These are phyloP conservation scores for Falco rusticolus DNA, from an alignment of 2,797 vertebrate species.

Conservation along the genomic window DNA sequence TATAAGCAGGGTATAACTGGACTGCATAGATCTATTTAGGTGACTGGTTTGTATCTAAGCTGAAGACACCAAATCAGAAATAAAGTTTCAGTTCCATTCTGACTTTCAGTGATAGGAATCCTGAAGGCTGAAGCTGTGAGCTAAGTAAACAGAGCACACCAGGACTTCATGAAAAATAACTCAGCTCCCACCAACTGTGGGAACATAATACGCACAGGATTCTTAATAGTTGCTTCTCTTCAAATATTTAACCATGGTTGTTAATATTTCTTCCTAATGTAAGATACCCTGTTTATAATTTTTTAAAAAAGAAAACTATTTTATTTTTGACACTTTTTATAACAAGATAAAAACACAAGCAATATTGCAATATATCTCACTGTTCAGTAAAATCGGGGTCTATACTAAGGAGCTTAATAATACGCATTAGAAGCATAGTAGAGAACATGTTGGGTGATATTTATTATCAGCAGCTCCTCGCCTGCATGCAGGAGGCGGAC, in stretches of 20 bases:
- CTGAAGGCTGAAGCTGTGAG: neutral
- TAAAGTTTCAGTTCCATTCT: neutral
- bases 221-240: neutral
- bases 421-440: rapidly evolving
- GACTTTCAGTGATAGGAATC: neutral
- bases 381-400: neutral
- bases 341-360: neutral
- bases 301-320: neutral
- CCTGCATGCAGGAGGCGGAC: neutral
- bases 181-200: neutral
- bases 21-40: neutral
- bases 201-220: neutral
- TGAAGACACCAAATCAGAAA: neutral
- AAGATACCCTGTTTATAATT: neutral
- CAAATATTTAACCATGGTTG: neutral
- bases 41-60: neutral
- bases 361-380: neutral
- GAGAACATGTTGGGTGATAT: rapidly evolving
- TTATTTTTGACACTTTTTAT: neutral
- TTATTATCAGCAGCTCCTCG: neutral
- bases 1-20: neutral
- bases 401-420: neutral
- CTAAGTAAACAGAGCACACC: neutral
- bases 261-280: neutral
- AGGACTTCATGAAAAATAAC: neutral